Percentiles rank a stretch among this genome's conserved stretches.
These are phyloP conservation scores for Ferdinandea cuprea DNA, from an alignment of 2,888 invertebrate genomes.

Conservation along the genomic window DNA sequence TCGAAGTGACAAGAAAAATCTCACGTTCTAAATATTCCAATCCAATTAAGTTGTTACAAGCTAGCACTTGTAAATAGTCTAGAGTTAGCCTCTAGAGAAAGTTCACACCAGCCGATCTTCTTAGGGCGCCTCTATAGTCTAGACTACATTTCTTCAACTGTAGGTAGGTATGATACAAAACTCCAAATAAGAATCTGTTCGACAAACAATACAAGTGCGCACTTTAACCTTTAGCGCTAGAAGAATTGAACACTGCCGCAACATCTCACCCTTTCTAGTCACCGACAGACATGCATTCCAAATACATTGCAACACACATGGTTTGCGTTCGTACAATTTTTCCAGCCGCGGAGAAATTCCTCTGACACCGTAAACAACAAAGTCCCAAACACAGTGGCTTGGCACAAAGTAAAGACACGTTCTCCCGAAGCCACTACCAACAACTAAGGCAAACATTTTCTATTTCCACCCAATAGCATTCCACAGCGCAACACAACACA, in stretches of 20 bases:
- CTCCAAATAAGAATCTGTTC: conserved; percentile 42
- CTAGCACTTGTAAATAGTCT: conserved; percentile 25
- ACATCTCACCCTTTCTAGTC: conserved; percentile 64
- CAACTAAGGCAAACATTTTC: conserved; percentile 63
- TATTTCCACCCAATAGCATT: conserved; percentile 67
- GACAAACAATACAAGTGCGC: conserved; percentile 66
- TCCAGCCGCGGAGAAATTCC: conserved; percentile 58
- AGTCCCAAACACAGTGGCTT: conserved; percentile 35
- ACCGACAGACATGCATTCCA: conserved; percentile 72
- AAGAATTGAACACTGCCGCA: conserved; percentile 42
- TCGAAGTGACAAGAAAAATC: background rate
- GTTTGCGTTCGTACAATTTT: conserved; percentile 70
- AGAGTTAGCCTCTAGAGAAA: too few species aligned
- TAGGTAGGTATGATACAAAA: conserved; percentile 1
- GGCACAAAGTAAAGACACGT: conserved; percentile 51
- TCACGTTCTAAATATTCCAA: background rate
- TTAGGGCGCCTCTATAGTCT: conserved; percentile 46
- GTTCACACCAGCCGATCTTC: conserved; percentile 5
- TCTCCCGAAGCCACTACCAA: conserved; percentile 50
- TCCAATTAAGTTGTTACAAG: conserved; percentile 47
- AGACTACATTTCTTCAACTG: conserved; percentile 49
- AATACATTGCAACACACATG: conserved; percentile 72
- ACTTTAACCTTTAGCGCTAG: conserved; percentile 64
- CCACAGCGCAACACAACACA: conserved; percentile 24
- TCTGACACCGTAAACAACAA: conserved; percentile 66